Percentiles rank a stretch among this genome's conserved stretches.
Evolutionary conservation across 1,140 invertebrate genomes (phyloP).

Genomic region (Lanistes nyassanus): DNA sequence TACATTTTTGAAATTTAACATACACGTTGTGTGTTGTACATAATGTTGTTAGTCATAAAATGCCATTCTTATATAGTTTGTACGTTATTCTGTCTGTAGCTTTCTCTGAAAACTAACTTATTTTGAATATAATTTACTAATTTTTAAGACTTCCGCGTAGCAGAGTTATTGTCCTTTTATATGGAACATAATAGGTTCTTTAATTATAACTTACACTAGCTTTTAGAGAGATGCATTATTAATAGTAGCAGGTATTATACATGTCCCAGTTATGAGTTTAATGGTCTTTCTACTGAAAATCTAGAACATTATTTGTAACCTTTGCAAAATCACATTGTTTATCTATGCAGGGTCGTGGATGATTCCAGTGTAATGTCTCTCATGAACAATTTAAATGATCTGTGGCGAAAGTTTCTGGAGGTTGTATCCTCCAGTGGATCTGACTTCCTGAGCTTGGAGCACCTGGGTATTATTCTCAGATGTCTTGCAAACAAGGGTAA

Average conservation of each 20-base stretch:
- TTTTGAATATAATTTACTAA: no score
- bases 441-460: constrained; percentile 61
- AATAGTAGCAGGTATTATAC: neutral
- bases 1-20: no score
- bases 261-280: neutral
- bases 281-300: neutral
- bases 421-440: constrained; percentile 51
- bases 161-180: no score
- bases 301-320: neutral
- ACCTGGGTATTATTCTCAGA: constrained; percentile 54
- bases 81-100: no score
- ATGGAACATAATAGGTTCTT: no score
- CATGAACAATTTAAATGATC: constrained; percentile 40
- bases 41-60: no score
- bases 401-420: constrained; percentile 57
- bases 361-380: constrained; percentile 29
- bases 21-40: no score
- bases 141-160: no score
- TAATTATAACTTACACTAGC: no score
- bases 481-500: constrained; percentile 45
- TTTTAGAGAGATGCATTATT: no score
- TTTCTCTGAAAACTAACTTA: no score
- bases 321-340: neutral
- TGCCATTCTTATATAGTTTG: no score
- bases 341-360: neutral